Conservation (phyloP, 1,140 invertebrate species). For the Sycophaga agraensis region DNA sequence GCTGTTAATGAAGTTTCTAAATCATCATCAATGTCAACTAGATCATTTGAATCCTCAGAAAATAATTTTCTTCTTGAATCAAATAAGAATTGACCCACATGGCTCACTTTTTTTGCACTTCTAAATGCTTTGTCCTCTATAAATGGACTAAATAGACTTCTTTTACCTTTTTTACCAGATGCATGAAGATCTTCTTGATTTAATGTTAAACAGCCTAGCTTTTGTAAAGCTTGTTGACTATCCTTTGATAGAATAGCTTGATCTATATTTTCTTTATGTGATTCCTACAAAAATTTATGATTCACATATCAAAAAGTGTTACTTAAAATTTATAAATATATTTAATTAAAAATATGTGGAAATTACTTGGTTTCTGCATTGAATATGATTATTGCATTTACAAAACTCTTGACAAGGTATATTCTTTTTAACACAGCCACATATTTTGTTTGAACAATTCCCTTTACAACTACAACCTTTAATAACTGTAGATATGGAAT, state of each 20-base stretch:
- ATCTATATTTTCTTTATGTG: background rate
- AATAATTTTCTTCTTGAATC: conserved; percentile 19
- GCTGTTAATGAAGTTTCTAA: too few species aligned
- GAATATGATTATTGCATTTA: conserved; percentile 30
- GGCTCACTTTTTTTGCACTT: background rate
- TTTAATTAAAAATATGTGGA: background rate
- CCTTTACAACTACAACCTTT: conserved; percentile 38
- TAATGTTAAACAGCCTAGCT: conserved; percentile 11
- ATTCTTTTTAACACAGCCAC: conserved; percentile 40
- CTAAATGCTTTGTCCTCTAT: background rate
- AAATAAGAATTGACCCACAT: background rate
- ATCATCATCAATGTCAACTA: conserved; percentile 6
- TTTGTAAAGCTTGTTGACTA: conserved; percentile 1
- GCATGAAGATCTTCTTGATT: conserved; percentile 18
- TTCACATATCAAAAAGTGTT: background rate
- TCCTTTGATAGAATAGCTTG: background rate
- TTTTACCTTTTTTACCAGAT: conserved; percentile 13
- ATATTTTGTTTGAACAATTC: conserved; percentile 34
- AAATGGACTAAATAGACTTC: background rate
- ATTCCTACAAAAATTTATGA: conserved; percentile 5
- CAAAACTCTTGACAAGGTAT: conserved; percentile 31
- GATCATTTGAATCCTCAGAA: conserved; percentile 11
- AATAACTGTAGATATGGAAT: conserved; percentile 37
- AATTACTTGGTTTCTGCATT: conserved; percentile 41
- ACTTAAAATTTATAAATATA: background rate